phyloP scores from a whole-genome alignment of 1,140 invertebrate species.

The Anagrus nilaparvatae region DNA sequence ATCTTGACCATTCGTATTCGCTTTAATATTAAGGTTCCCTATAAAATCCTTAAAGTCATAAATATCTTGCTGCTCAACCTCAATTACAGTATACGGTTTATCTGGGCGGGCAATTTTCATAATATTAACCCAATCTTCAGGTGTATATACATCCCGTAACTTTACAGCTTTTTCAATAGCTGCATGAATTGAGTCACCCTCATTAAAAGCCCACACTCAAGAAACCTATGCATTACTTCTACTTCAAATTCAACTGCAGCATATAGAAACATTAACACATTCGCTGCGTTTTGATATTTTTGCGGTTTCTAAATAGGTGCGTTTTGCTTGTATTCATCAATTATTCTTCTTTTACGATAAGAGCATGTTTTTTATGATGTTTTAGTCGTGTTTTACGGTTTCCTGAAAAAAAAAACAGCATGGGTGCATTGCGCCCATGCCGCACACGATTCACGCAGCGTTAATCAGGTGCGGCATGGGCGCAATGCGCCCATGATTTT shows the following conservation, averaged over 20 bases:
- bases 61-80: conserved; percentile 19
- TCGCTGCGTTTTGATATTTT: no score
- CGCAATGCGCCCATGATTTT: no score
- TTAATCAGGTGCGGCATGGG: no score
- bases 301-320: no score
- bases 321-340: no score
- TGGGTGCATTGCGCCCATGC: no score
- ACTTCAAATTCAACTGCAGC: conserved; percentile 23
- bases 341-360: no score
- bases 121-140: conserved; percentile 24
- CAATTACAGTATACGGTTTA: conserved; percentile 20
- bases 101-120: conserved; percentile 26
- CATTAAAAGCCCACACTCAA: conserved; percentile 31
- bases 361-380: no score
- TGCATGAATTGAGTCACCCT: conserved; percentile 31
- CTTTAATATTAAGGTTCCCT: conserved; percentile 13
- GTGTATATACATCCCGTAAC: conserved; percentile 26
- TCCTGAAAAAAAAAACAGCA: no score
- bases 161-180: conserved; percentile 31
- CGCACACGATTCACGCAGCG: no score
- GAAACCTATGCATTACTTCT: conserved; percentile 33
- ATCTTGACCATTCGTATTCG: no score
- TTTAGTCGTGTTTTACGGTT: no score
- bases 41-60: conserved; percentile 21
- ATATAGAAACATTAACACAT: conserved; percentile 26